These are phyloP conservation scores for Percina caprodes DNA, from an alignment of 2,113 vertebrate species.

Conservation along the genomic window DNA sequence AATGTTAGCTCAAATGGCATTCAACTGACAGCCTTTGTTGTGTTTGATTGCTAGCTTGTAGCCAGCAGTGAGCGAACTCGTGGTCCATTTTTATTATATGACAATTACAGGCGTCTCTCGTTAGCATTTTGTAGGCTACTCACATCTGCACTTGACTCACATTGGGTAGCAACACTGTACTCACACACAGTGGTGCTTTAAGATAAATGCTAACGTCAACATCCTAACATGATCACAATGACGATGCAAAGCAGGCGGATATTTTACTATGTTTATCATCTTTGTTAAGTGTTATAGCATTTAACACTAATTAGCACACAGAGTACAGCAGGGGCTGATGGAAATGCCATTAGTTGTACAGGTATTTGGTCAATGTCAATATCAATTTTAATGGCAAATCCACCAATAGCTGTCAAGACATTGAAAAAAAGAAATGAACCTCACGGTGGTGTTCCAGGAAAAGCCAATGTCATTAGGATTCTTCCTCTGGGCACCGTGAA, in stretches of 20 bases:
- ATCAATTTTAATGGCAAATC: background rate
- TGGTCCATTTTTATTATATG: no score
- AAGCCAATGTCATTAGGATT: background rate
- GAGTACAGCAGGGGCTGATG: background rate
- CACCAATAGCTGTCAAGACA: background rate
- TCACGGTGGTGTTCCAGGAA: background rate
- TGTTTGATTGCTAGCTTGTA: no score
- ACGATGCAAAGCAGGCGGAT: background rate
- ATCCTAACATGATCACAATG: background rate
- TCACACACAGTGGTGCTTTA: background rate
- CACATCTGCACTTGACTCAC: no score
- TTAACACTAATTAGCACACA: background rate
- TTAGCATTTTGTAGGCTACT: no score
- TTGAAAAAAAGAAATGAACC: background rate
- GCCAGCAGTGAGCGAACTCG: no score
- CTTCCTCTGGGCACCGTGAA: background rate
- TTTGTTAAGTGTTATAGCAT: background rate
- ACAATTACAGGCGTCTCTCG: no score
- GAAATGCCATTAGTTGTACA: background rate
- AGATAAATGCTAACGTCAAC: background rate
- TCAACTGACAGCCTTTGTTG: no score
- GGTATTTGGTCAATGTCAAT: background rate
- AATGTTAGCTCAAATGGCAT: no score
- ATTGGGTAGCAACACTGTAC: no score
- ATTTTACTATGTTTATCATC: background rate